Evolutionary conservation across 2,113 vertebrate species (phyloP), one percentile per base, ranked within the genome.

Genomic region (Larimichthys crocea): DNA sequence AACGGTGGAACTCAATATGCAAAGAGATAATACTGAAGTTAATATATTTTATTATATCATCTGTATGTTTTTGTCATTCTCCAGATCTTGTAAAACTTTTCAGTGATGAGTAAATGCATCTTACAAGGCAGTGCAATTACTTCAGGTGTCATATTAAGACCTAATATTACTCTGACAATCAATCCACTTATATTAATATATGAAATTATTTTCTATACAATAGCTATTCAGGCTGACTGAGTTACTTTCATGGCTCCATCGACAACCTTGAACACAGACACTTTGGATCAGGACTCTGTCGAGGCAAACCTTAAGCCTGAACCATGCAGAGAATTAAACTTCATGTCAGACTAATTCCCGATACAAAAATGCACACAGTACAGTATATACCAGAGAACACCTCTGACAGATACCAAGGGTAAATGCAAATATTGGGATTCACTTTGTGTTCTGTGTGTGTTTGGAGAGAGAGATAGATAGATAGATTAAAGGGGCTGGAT

Each of bases 401-500:
- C n/a, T 76, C 22, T 50, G 46, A 61, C 56, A 69, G 55, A 70
- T 26, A 73, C 26, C 74, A 67, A 74, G 22, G 72, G 50, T 63
- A 26, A 79, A 80, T 74, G 55, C 52, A 35, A 64, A 72, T 79
- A n/a, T 48, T 0, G 29, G 17, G 17, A 73, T 72, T 64, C 46
- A 61, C 50, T 67, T 68, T 84, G 20, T 60, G 56, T 42, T 74
- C 44, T 76, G 57, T 56, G 56, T 74, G 65, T 69, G 53, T 74
- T 76, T 53, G 42, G 71, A 65, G 56, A 48, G 61, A 24, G 52
- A 26, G 35, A 40, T 1, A 40, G 35, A 35, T 35, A 29, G 31
- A 48, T 66, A 63, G 74, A 71, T 82, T 82, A 81, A 81, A 5
- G n/a, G 71, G 31, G 63, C 40, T 63, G 22, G 66, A 57, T 35